Evolutionary conservation across 1,140 invertebrate genomes (phyloP), one percentile per base, ranked within the genome.

Genomic region (Rhyacophila brunnea): DNA sequence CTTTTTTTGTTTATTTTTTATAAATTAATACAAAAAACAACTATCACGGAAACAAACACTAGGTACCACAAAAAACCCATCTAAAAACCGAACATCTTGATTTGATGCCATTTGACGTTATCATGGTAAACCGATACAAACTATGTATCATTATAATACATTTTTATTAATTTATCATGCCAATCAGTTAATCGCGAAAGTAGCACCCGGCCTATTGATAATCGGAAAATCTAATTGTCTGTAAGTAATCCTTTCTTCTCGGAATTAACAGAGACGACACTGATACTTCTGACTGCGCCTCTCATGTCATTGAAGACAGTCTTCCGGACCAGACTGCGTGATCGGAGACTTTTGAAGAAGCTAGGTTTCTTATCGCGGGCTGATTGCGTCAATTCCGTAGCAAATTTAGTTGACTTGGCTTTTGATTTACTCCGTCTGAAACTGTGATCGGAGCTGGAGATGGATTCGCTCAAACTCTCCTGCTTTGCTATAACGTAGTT

Each of bases 181-280:
- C n/a, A n/a, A n/a, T n/a, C n/a, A n/a, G n/a, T n/a, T n/a, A n/a
- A n/a, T n/a, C n/a, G n/a, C n/a, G n/a, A n/a, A n/a, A n/a, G n/a
- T n/a, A n/a, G n/a, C n/a, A n/a, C n/a, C n/a, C n/a, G n/a, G n/a
- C n/a, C n/a, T n/a, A n/a, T n/a, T n/a, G n/a, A n/a, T n/a, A n/a
- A 9, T 28, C 23, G 23, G 23, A 5, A 28, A 5, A 28, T 5
- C 23, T 28, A 69, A 7, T 75, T 69, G 62, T 74, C 71, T 20
- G 59, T 47, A n/a, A 78, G 60, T 36, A 78, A 57, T 38, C 70
- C 64, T 0, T 70, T 64, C 2, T 74, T 77, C 15, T 79, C 75
- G 2, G 71, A 66, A 53, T 58, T 64, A 38, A 75, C 46, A 10
- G 57, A 65, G 23, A 67, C 59, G 0, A 70, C 68, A 10, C 46